phyloP scores from a whole-genome alignment of 1,140 invertebrate genomes.

The Leptinotarsa undecemlineata region DNA sequence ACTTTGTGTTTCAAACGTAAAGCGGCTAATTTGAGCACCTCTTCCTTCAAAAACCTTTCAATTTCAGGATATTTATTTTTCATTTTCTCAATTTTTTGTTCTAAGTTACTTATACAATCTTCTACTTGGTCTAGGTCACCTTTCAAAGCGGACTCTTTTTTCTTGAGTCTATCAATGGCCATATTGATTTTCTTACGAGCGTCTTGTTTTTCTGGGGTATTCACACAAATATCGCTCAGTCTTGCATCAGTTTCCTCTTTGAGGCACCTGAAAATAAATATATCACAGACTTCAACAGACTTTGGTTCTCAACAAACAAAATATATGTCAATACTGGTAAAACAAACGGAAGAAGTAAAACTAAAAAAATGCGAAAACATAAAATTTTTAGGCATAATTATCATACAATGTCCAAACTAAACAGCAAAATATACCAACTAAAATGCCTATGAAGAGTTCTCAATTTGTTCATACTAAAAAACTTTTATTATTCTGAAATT shows the following conservation, averaged over 20 bases:
- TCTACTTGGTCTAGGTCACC: slow-evolving; percentile 48
- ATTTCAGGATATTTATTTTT: slow-evolving; percentile 46
- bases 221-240: slow-evolving; percentile 51
- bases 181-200: slow-evolving; percentile 57
- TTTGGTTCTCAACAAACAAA: too few species aligned
- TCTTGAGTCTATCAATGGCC: slow-evolving; percentile 55
- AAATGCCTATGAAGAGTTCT: too few species aligned
- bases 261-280: slow-evolving; percentile 51
- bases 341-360: too few species aligned
- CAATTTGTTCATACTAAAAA: too few species aligned
- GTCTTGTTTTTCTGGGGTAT: slow-evolving; percentile 55
- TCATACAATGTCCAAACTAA: too few species aligned
- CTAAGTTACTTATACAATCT: slow-evolving; percentile 14
- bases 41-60: slow-evolving; percentile 26
- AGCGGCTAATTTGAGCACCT: slow-evolving; percentile 30
- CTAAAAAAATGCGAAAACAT: too few species aligned
- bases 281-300: too few species aligned
- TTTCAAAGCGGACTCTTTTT: slow-evolving; percentile 55
- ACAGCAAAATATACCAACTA: too few species aligned
- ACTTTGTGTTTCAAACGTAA: slow-evolving; percentile 30
- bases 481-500: too few species aligned
- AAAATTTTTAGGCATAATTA: too few species aligned
- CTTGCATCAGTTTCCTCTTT: slow-evolving; percentile 58
- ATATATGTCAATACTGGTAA: too few species aligned
- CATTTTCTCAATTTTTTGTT: slow-evolving; percentile 50